Evolutionary conservation across 1,140 invertebrate genomes (phyloP), one percentile per base, ranked within the genome.

Genomic region (Carcinoscorpius rotundicauda): DNA sequence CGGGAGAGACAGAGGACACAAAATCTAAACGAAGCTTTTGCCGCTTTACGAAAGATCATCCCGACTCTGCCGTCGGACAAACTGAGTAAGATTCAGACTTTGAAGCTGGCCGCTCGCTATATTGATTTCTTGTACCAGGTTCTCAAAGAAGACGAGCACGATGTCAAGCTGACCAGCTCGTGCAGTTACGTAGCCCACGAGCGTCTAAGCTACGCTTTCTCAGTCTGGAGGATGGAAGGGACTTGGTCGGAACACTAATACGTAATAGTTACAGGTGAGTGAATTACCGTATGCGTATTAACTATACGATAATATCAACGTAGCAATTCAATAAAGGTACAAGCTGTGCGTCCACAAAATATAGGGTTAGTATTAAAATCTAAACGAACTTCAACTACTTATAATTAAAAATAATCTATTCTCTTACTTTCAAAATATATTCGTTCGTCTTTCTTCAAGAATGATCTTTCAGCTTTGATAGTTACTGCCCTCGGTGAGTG

Each of bases 41-140:
- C 89, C 1, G 85, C 88, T 52, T 79, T 99, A 3, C 80, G 96
- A 51, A 88, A 93, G 75, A 96, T 96, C 69, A 97, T 99, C 70
- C 97, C 97, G 0, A 97, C 96, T 0, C 76, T 98, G 67, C 97
- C 97, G 0, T 97, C 93, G 64, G 97, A 99, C 76, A 99, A 99
- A 78, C 81, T 99, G 6, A 94, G 90, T 69, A 99, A 99, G 79
- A 99, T 99, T 56, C 95, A 99, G 78, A 99, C 97, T 0, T 79
- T 99, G 1, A 94, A 93, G 74, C 78, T 99, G 59, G 97, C 97
- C 0, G 86, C 93, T 4, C 83, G 89, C 59, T 97, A 97, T 78
- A 97, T 97, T 65, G 88, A 93, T 73, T 99, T 98, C 75, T 80
- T 99, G 58, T 93, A 89, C 76, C 87, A 95, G 73, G 90, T 98